Conservation (phyloP, 2,797 vertebrate species). For the Crenichthys baileyi region DNA sequence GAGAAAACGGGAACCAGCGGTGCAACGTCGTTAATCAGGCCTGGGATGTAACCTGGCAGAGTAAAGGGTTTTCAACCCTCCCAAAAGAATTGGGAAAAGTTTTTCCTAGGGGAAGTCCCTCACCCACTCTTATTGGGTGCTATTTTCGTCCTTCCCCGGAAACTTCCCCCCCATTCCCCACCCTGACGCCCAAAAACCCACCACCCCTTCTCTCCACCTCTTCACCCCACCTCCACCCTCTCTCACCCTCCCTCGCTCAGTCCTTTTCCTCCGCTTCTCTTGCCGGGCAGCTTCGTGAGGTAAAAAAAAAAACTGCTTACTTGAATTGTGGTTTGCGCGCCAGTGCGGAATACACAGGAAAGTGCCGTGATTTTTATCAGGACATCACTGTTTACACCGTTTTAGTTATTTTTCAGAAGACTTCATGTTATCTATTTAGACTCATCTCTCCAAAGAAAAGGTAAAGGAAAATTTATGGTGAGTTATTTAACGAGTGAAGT, state of each 20-base stretch:
- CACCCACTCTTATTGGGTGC: slow-evolving; percentile 76
- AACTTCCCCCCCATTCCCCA: no score
- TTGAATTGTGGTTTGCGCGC: slow-evolving; percentile 53
- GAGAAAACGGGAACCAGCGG: slow-evolving; percentile 17
- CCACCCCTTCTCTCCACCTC: slow-evolving; percentile 70
- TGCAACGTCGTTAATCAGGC: slow-evolving; percentile 59
- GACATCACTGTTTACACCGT: slow-evolving; percentile 18
- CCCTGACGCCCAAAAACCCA: slow-evolving; percentile 80
- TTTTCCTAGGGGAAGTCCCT: slow-evolving; percentile 65
- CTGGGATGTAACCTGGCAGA: slow-evolving; percentile 59
- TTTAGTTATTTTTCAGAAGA: slow-evolving; percentile 10
- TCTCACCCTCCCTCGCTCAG: slow-evolving; percentile 25
- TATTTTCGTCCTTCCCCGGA: slow-evolving; percentile 77
- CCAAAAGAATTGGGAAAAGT: slow-evolving; percentile 69
- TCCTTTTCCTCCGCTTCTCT: slow-evolving; percentile 16
- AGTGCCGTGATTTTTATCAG: slow-evolving; percentile 22
- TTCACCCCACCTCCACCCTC: slow-evolving; percentile 46
- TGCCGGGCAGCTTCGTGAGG: slow-evolving; percentile 25
- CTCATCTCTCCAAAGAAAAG: slow-evolving; percentile 43
- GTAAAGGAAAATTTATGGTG: slow-evolving; percentile 42
- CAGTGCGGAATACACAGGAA: slow-evolving; percentile 45
- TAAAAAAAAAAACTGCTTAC: slow-evolving; percentile 30
- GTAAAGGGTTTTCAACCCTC: slow-evolving; percentile 53
- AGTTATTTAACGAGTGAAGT: background rate
- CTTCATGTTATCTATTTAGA: slow-evolving; percentile 11